Evolutionary conservation across 2,797 vertebrate species (phyloP).

Genomic region (Buceros bicornis): DNA sequence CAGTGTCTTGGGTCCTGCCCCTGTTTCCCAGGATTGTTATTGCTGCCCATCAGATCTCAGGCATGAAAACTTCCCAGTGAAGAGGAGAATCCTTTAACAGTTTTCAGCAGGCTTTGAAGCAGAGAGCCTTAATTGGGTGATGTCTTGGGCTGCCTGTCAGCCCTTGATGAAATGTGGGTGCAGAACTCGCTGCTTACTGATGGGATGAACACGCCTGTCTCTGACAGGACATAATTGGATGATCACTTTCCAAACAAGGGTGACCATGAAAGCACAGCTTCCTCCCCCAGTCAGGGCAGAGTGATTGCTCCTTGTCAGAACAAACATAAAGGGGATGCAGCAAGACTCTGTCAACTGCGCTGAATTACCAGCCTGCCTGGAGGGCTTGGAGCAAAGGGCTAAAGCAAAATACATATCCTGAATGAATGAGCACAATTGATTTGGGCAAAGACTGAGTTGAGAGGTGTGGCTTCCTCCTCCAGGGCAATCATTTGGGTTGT

Average conservation of each 20-base stretch:
- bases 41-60: neutral
- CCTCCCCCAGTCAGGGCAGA: neutral
- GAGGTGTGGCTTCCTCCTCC: neutral
- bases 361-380: neutral
- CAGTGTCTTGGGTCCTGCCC: neutral
- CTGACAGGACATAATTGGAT: neutral
- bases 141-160: neutral
- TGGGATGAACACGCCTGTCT: fast-evolving
- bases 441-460: neutral
- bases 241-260: neutral
- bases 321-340: neutral
- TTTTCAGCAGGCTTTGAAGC: neutral
- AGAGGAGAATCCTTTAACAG: fast-evolving
- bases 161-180: neutral
- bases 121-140: neutral
- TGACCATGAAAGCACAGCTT: neutral
- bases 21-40: neutral
- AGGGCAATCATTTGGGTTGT: neutral
- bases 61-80: neutral
- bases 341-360: neutral
- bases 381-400: neutral
- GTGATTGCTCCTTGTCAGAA: neutral
- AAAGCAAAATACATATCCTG: neutral
- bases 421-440: neutral
- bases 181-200: fast-evolving